phyloP scores from a whole-genome alignment of 1,140 invertebrate genomes.

The Elysia chlorotica region DNA sequence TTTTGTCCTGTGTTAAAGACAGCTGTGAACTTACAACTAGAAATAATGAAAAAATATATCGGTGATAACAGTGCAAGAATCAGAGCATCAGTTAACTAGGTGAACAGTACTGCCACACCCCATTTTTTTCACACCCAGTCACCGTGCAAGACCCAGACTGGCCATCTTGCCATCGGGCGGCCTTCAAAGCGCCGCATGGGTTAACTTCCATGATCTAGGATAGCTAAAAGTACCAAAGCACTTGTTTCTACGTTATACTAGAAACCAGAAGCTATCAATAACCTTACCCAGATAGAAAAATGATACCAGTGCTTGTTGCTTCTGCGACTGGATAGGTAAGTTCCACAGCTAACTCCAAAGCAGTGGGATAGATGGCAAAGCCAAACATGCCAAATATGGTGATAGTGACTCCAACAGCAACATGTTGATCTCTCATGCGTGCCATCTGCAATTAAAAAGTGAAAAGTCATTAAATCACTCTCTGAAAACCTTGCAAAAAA shows the following conservation, averaged over 20 bases:
- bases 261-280: neutral
- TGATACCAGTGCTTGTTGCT: slow-evolving; percentile 61
- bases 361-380: slow-evolving; percentile 62
- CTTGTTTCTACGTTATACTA: neutral
- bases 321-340: slow-evolving; percentile 64
- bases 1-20: too few relatives aligned
- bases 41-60: too few relatives aligned
- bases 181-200: too few relatives aligned
- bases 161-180: too few relatives aligned
- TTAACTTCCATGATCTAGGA: neutral
- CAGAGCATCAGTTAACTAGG: too few relatives aligned
- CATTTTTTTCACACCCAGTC: neutral
- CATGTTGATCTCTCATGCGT: slow-evolving; percentile 38
- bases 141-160: neutral
- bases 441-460: slow-evolving; percentile 50
- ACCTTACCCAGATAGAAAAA: slow-evolving; percentile 62
- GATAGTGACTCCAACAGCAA: slow-evolving; percentile 48
- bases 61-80: too few relatives aligned
- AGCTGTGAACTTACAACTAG: too few relatives aligned
- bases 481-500: neutral
- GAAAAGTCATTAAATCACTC: neutral
- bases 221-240: neutral
- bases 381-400: slow-evolving; percentile 61
- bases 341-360: slow-evolving; percentile 63
- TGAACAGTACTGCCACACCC: neutral